Evolutionary conservation across 2,888 invertebrate species (phyloP).

Genomic region (Teinopalpus imperialis): DNA sequence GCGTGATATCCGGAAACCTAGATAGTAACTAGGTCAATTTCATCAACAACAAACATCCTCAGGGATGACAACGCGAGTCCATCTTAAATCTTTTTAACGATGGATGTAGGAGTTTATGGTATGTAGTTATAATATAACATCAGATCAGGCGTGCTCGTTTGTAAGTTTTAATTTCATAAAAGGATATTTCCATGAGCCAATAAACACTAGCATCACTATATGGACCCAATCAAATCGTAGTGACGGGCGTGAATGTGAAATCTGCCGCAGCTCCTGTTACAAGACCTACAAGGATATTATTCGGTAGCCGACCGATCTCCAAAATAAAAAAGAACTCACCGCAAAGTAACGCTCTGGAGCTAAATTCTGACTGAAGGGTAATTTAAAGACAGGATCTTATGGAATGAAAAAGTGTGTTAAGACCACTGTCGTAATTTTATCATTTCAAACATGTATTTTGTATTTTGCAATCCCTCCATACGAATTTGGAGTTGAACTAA

Average conservation of each 20-base stretch:
- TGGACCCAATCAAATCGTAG: slow-evolving; percentile 40
- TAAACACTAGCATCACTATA: slow-evolving; percentile 36
- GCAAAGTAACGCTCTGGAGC: slow-evolving; percentile 42
- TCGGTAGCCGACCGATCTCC: slow-evolving; percentile 55
- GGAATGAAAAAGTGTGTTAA: slow-evolving; percentile 21
- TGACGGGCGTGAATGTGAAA: slow-evolving; percentile 39
- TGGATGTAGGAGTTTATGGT: no score
- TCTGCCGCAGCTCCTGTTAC: slow-evolving; percentile 48
- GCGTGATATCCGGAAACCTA: no score
- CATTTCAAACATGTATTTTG: slow-evolving; percentile 31
- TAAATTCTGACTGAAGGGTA: slow-evolving; percentile 45
- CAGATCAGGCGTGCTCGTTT: no score
- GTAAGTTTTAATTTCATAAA: no score
- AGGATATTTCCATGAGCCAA: slow-evolving; percentile 31
- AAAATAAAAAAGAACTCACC: slow-evolving; percentile 41
- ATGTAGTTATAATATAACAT: no score
- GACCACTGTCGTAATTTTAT: slow-evolving; percentile 28
- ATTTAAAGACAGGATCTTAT: slow-evolving; percentile 36
- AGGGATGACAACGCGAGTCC: no score
- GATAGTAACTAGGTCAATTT: no score
- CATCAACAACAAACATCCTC: no score
- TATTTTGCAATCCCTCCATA: slow-evolving; percentile 12
- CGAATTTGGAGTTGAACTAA: slow-evolving; percentile 9
- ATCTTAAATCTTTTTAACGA: no score
- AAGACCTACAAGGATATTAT: slow-evolving; percentile 41